Conservation (phyloP, 2,888 invertebrate genomes). For the Tineola bisselliella region DNA sequence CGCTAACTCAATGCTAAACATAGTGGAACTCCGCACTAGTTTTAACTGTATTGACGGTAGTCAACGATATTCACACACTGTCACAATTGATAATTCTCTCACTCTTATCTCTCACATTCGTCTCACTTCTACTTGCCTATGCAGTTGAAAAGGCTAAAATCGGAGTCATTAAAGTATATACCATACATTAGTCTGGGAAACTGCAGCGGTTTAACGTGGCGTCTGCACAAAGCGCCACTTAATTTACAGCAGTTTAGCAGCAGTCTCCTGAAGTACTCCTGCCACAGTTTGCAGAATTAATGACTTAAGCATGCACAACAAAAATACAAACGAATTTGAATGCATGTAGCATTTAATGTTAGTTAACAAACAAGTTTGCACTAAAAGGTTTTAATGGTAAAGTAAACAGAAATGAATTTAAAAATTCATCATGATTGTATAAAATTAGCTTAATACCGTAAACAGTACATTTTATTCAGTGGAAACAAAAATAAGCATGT, state of each 20-base stretch:
- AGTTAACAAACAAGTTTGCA: not conserved
- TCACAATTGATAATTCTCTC: no score
- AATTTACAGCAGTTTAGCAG: slow-evolving; percentile 13
- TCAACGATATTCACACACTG: no score
- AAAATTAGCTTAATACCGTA: not conserved
- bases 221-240: slow-evolving; percentile 10
- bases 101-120: no score
- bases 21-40: no score
- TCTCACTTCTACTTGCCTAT: no score
- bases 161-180: not conserved
- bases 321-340: not conserved
- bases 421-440: not conserved
- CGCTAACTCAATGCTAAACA: no score
- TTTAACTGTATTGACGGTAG: no score
- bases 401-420: not conserved
- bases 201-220: slow-evolving; percentile 4
- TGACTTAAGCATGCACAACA: not conserved
- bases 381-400: not conserved
- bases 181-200: not conserved
- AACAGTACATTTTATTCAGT: not conserved
- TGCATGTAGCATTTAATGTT: not conserved
- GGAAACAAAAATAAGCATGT: not conserved
- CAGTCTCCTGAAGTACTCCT: slow-evolving; percentile 7
- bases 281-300: not conserved
- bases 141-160: not conserved